These are phyloP conservation scores for Xylocopa sonorina DNA, from an alignment of 1,140 invertebrate genomes.

Conservation along the genomic window DNA sequence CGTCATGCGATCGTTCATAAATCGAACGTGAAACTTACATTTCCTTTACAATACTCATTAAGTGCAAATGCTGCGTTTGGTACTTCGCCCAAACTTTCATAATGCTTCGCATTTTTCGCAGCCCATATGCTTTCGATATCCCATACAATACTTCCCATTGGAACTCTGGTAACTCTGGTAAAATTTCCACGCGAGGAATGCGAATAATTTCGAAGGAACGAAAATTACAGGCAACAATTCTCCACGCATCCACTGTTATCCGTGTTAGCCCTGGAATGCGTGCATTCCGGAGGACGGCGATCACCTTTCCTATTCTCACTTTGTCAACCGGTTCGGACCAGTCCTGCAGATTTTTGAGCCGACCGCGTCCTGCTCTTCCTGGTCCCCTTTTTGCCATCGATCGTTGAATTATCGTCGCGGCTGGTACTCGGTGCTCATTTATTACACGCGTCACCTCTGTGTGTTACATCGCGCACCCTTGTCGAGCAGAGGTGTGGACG, in stretches of 20 bases:
- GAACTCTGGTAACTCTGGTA: too few relatives aligned
- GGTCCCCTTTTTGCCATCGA: conserved; percentile 3
- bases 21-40: too few relatives aligned
- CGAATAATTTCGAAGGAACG: background rate
- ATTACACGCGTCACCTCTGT: too few relatives aligned
- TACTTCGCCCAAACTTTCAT: too few relatives aligned
- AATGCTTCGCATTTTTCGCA: too few relatives aligned
- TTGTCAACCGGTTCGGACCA: conserved; percentile 47
- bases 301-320: conserved; percentile 32
- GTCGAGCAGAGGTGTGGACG: background rate
- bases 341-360: conserved; percentile 31
- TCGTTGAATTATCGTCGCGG: background rate
- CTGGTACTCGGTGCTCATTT: background rate
- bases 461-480: background rate
- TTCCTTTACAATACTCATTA: too few relatives aligned
- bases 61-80: too few relatives aligned
- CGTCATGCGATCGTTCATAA: too few relatives aligned
- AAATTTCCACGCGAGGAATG: background rate
- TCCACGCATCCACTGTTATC: background rate
- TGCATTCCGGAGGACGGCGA: conserved; percentile 11
- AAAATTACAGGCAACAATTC: background rate
- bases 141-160: too few relatives aligned
- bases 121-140: too few relatives aligned
- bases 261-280: conserved; percentile 2
- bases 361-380: conserved; percentile 1